Evolutionary conservation across 2,797 vertebrate genomes (phyloP), one percentile per base, ranked within the genome.

Genomic region (Peromyscus melanophrys): DNA sequence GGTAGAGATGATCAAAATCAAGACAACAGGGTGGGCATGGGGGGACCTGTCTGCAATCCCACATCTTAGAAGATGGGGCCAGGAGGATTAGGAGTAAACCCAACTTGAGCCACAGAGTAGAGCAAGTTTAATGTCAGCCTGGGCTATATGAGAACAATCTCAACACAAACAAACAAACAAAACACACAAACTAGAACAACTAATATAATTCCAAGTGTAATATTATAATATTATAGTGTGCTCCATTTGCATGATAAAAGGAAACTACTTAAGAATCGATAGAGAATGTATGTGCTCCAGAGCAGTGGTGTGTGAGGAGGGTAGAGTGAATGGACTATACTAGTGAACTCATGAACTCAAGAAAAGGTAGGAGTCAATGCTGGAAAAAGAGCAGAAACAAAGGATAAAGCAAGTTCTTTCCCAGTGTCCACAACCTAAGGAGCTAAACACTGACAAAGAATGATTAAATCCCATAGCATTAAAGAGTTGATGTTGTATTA

Each of bases 191-290:
- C 0, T 6, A 40, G 55, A 40, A 73, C 52, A 89, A 23, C 55
- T 40, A 19, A 69, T 25, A 71, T 73, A 57, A 75, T n/a, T 8
- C 63, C 6, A 46, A 77, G 6, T 84, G 77, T 78, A 89, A 59
- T 16, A 27, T 65, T 77, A 86, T 78, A 89, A 71, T 16, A 27
- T 57, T 76, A 86, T 25, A 69, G 5, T 46, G 16, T 27, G 69
- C 67, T 96, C 31, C 69, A 85, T 77, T 63, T 78, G 43, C 5
- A 29, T 77, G 13, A 76, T 31, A 67, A 96, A 95, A 73, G 3
- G 4, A 23, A 86, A 59, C 17, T n/a, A 29, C 69, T 90, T 87
- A 83, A 59, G 73, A 65, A 59, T 61, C 40, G n/a, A 57, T 67
- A 49, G 86, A 63, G 63, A 55, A 21, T 83, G 67, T 57, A 27